Evolutionary conservation across 1,140 invertebrate species (phyloP).

Genomic region (Hydropsyche tenuis): DNA sequence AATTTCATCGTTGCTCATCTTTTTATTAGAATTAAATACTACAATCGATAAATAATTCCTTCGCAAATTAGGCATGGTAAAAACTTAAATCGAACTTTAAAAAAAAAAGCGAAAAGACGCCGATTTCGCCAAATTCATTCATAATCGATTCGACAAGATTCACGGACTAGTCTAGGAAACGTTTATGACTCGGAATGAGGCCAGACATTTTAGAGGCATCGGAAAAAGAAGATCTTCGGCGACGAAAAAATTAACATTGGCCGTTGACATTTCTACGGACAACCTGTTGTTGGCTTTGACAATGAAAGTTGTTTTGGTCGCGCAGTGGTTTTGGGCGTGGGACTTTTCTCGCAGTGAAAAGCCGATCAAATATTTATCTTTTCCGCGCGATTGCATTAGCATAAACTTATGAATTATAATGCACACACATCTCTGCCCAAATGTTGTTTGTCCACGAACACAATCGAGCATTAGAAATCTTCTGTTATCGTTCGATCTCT

Average conservation of each 20-base stretch:
- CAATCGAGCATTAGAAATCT: too few species aligned
- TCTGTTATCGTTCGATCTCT: too few species aligned
- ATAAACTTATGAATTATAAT: slow-evolving; percentile 13
- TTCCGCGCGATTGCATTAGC: slow-evolving; percentile 12
- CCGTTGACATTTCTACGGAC: slow-evolving; percentile 33
- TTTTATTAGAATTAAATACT: background rate
- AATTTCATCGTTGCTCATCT: too few species aligned
- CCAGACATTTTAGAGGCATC: background rate
- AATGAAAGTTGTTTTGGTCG: slow-evolving; percentile 36
- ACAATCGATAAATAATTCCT: background rate
- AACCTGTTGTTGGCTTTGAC: slow-evolving; percentile 40
- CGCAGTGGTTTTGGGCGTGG: slow-evolving; percentile 8
- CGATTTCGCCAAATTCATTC: background rate
- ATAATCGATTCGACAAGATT: slow-evolving; percentile 19
- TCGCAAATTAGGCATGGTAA: background rate
- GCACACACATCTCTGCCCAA: background rate
- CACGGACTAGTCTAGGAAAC: background rate
- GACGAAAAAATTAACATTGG: slow-evolving; percentile 26
- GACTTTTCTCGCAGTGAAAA: background rate
- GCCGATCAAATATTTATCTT: slow-evolving; percentile 23
- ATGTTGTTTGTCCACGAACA: too few species aligned
- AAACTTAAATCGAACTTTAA: too few species aligned
- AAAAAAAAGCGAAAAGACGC: too few species aligned
- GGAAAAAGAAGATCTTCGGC: slow-evolving; percentile 6
- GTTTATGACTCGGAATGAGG: background rate